A percentile compares a stretch with the other conserved stretches of the same genome.
phyloP scores from a whole-genome alignment of 2,888 invertebrate species.

The Brachypterus glaber region DNA sequence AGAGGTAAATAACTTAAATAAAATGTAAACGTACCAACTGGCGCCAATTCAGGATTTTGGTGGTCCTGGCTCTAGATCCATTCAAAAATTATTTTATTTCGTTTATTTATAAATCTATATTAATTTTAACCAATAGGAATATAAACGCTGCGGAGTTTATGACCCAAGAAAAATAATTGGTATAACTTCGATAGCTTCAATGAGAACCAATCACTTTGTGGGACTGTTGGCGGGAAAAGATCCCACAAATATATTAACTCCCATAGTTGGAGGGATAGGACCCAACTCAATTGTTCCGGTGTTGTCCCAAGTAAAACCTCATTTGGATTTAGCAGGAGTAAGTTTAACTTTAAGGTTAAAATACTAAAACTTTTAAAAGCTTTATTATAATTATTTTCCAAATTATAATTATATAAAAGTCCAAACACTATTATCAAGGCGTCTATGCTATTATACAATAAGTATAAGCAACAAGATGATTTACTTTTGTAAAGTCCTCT shows the following conservation, averaged over 20 bases:
- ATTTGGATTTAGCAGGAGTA: too few species aligned
- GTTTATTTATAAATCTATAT: neutral
- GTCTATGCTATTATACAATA: too few species aligned
- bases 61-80: too few species aligned
- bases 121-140: constrained; percentile 30
- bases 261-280: constrained; percentile 34
- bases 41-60: too few species aligned
- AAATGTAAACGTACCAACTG: too few species aligned
- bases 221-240: constrained; percentile 25
- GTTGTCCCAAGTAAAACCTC: constrained; percentile 32
- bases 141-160: constrained; percentile 32
- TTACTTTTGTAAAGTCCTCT: too few species aligned
- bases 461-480: too few species aligned
- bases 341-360: too few species aligned
- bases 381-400: too few species aligned
- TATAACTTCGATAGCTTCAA: constrained; percentile 25
- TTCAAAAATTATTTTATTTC: constrained; percentile 4
- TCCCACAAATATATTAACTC: constrained; percentile 29
- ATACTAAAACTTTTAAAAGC: too few species aligned
- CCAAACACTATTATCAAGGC: too few species aligned
- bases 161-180: constrained; percentile 35
- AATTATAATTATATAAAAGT: too few species aligned
- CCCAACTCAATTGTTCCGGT: constrained; percentile 31
- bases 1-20: constrained; percentile 29
- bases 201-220: constrained; percentile 31